phyloP scores from a whole-genome alignment of 2,113 vertebrate genomes.

The Leptobrachium ailaonicum region DNA sequence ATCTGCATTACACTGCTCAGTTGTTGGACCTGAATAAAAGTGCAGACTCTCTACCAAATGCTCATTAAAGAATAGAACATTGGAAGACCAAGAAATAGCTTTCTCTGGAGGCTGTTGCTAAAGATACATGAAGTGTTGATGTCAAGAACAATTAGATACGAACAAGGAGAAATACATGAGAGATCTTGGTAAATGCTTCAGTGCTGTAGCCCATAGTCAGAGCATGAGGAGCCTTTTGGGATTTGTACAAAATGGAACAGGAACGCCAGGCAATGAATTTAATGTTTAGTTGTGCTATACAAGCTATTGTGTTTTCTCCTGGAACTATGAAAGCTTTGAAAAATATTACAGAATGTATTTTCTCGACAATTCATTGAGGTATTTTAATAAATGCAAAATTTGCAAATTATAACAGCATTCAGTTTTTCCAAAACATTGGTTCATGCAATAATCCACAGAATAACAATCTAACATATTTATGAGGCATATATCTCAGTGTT shows the following conservation, averaged over 20 bases:
- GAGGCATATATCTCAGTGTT: no score
- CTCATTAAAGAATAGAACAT: background rate
- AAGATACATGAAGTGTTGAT: conserved; percentile 27
- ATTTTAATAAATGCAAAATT: no score
- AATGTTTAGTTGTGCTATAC: background rate
- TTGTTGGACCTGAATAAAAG: background rate
- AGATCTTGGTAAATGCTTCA: conserved; percentile 18
- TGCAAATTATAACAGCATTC: no score
- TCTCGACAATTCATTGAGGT: no score
- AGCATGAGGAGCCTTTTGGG: conserved; percentile 1
- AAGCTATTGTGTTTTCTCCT: background rate
- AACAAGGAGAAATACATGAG: conserved; percentile 27
- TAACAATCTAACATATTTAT: background rate
- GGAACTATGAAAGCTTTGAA: no score
- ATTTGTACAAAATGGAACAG: background rate
- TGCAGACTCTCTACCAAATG: background rate
- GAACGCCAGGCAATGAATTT: background rate
- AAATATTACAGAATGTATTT: no score
- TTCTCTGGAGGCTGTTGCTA: conserved; percentile 11
- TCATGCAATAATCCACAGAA: background rate
- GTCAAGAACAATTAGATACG: conserved; percentile 37
- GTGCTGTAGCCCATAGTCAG: conserved; percentile 29
- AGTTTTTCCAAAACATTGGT: background rate
- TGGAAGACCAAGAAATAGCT: background rate
- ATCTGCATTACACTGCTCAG: no score